Base-by-base conservation (phyloP, 2,113 vertebrate genomes). In the Aix galericulata region DNA sequence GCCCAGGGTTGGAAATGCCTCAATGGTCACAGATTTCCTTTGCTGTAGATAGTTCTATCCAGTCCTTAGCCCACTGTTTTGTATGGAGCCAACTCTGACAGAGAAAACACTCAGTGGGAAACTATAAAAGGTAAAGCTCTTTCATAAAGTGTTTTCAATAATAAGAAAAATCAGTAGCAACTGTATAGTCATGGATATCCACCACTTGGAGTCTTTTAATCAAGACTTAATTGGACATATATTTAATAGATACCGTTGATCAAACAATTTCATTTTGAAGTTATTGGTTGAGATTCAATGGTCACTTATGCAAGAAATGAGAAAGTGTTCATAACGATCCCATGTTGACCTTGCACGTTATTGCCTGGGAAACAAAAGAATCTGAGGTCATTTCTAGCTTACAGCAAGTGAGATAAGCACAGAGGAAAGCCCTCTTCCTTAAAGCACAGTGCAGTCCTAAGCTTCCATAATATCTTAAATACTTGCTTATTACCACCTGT, bases 321-420 rank as follows among this genome's bases (percentile, higher is more conserved):
- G 59, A 91, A 71, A 36, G 50, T 8, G 20, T 17, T 63, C 42
- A 48, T 18, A 86, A n/a, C 0, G 5, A 74, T 42, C 27, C n/a
- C 42, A 71, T 26, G 52, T 42, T 17, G 59, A 56, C 38, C 42
- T 64, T 34, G 20, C 36, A 56, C 17, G 16, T 60, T 82, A 32
- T 71, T 91, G 91, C 75, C 78, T 91, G 67, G 85, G 87, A 92
- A 95, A 42, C 78, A 95, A 82, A 95, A n/a, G 40, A 62, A 80
- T n/a, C 69, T 74, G 84, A 82, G 17, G n/a, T 42, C 6, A n/a
- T 10, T 76, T 87, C n/a, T 9, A 74, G 68, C 31, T 88, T 62
- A 32, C 27, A 66, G 31, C 36, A 27, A 18, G 38, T n/a, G 44
- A 73, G 53, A 55, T 40, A 15, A 87, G 15, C 12, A 42, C 9